These are phyloP conservation scores for Lysandra bellargus DNA, from an alignment of 2,888 invertebrate species.

Conservation along the genomic window DNA sequence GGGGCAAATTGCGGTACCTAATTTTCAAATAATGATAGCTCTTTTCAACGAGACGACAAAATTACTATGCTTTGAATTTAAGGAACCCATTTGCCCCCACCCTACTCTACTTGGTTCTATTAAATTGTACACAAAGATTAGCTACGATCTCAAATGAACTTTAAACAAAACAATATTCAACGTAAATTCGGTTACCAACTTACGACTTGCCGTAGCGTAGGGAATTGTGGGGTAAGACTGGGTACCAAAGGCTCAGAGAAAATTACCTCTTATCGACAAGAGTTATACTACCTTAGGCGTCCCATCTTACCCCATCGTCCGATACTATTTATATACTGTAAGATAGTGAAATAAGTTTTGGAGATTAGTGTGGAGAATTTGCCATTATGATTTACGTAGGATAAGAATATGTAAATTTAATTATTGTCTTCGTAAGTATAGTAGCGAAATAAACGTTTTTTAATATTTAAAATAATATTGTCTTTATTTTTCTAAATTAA, in stretches of 20 bases:
- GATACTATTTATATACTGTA: conserved; percentile 66
- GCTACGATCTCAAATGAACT: conserved; percentile 8
- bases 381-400: conserved; percentile 78
- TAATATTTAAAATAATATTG: conserved; percentile 33
- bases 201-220: conserved; percentile 64
- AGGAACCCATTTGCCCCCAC: background rate
- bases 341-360: conserved; percentile 57
- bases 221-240: background rate
- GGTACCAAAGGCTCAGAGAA: background rate
- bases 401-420: conserved; percentile 76
- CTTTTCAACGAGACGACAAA: background rate
- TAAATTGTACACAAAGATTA: background rate
- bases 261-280: background rate
- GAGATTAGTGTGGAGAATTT: conserved; percentile 65
- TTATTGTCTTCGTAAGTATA: conserved; percentile 74
- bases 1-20: background rate
- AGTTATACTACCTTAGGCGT: background rate
- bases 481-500: conserved; percentile 34
- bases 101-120: background rate
- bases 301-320: conserved; percentile 33
- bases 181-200: conserved; percentile 55
- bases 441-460: conserved; percentile 69
- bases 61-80: background rate
- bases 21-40: background rate
- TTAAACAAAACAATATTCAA: conserved; percentile 12